These are phyloP conservation scores for Hemicrepidius hirtus DNA, from an alignment of 2,888 invertebrate genomes.

Conservation along the genomic window DNA sequence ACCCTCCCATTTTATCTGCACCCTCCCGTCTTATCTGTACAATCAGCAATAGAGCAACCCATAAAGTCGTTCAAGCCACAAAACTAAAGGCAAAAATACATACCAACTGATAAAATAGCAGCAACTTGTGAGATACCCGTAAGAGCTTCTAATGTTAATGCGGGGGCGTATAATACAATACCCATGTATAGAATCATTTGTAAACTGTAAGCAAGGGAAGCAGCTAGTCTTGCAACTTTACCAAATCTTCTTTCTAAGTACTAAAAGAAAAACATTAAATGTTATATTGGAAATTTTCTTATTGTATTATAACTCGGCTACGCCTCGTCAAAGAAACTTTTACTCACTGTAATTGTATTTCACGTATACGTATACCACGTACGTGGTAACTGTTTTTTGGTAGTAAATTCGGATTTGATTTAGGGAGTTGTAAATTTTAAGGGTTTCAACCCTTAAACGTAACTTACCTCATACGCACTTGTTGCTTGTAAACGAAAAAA, in stretches of 20 bases:
- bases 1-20: no score
- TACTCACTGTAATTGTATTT: no score
- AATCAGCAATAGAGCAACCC: no score
- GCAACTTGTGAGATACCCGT: slow-evolving; percentile 84
- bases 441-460: not conserved
- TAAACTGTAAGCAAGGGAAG: slow-evolving; percentile 88
- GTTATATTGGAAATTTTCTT: not conserved
- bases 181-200: slow-evolving; percentile 95
- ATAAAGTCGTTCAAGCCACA: no score
- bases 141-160: slow-evolving; percentile 90
- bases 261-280: slow-evolving; percentile 71
- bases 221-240: slow-evolving; percentile 81
- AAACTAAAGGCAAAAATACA: no score
- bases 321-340: no score
- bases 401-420: no score
- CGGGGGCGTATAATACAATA: slow-evolving; percentile 94
- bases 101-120: slow-evolving; percentile 83
- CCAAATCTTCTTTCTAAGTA: slow-evolving; percentile 94
- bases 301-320: no score
- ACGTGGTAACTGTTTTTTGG: no score
- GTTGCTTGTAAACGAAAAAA: slow-evolving; percentile 88
- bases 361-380: no score
- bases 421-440: no score
- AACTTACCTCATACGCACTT: slow-evolving; percentile 89
- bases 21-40: no score